Evolutionary conservation across 2,113 vertebrate genomes (phyloP).

Genomic region (Xiphophorus maculatus): DNA sequence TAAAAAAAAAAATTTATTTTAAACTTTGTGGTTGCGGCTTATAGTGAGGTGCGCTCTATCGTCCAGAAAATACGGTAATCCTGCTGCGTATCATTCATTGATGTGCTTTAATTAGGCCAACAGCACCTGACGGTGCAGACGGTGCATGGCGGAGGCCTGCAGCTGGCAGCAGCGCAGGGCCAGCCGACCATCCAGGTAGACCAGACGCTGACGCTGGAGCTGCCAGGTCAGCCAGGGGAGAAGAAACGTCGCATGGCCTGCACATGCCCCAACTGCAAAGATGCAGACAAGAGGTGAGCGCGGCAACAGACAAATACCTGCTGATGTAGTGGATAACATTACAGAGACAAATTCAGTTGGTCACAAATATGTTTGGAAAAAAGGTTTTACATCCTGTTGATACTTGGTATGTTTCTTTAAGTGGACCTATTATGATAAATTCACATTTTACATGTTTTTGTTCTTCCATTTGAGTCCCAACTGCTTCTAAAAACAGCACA

Average conservation of each 20-base stretch:
- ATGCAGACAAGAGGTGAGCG: slow-evolving; percentile 91
- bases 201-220: slow-evolving; percentile 88
- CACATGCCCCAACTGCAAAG: slow-evolving; percentile 98
- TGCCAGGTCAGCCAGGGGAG: slow-evolving; percentile 86
- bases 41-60: too few relatives aligned
- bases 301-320: background rate
- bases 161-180: slow-evolving; percentile 88
- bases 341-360: too few relatives aligned
- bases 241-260: slow-evolving; percentile 96
- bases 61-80: background rate
- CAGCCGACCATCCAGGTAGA: slow-evolving; percentile 90
- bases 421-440: too few relatives aligned
- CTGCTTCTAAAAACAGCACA: too few relatives aligned
- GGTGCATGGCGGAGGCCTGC: slow-evolving; percentile 88
- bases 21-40: too few relatives aligned
- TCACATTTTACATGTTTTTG: too few relatives aligned
- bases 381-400: too few relatives aligned
- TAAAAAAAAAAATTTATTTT: too few relatives aligned
- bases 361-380: too few relatives aligned
- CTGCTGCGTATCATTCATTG: background rate
- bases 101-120: slow-evolving; percentile 81
- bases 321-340: too few relatives aligned
- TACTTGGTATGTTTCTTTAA: too few relatives aligned
- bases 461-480: too few relatives aligned
- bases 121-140: slow-evolving; percentile 96